Evolutionary conservation across 2,113 vertebrate genomes (phyloP), one percentile per base, ranked within the genome.

Genomic region (Indicator maculatus): DNA sequence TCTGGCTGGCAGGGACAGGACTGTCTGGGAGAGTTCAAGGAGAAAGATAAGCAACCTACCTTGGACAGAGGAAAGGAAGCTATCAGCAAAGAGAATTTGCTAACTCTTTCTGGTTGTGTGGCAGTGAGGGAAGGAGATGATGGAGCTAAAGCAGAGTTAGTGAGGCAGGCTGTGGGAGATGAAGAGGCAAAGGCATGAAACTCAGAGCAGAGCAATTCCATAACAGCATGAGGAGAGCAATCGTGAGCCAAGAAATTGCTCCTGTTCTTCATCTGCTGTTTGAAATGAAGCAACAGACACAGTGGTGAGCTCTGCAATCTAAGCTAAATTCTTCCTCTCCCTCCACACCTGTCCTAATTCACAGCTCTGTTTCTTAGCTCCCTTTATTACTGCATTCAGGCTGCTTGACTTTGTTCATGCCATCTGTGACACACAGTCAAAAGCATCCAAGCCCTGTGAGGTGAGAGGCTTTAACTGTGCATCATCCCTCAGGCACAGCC

Each of bases 21-120:
- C 31, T 24, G 33, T 10, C 7, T 27, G 63, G 47, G 36, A 41
- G 63, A 31, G 27, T 12, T 11, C 30, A 18, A 39, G 73, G 60
- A 69, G 58, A 26, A 88, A 20, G 28, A 63, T 6, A 86, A 55
- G 17, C 33, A 44, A 8, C 63, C 50, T 70, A 76, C 88, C 78
- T 70, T 80, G 82, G 90, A 86, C 73, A 93, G 85, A 83, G 88
- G 69, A 83, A 86, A 73, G 53, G 71, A 61, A 73, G 69, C 55
- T 27, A 38, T 12, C 12, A 17, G 50, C 33, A 64, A 39, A 83
- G 64, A 1, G 8, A 50, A 30, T n/a, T 8, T 14, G 18, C 61
- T 58, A 20, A 11, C 38, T 59, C 58, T 27, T n/a, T 71, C 33
- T 65, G 31, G 15, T 30, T 6, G 50, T 20, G 9, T 8, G 72